Evolutionary conservation across 2,888 invertebrate genomes (phyloP), one percentile per base, ranked within the genome.

Genomic region (Epicampocera succincta): DNA sequence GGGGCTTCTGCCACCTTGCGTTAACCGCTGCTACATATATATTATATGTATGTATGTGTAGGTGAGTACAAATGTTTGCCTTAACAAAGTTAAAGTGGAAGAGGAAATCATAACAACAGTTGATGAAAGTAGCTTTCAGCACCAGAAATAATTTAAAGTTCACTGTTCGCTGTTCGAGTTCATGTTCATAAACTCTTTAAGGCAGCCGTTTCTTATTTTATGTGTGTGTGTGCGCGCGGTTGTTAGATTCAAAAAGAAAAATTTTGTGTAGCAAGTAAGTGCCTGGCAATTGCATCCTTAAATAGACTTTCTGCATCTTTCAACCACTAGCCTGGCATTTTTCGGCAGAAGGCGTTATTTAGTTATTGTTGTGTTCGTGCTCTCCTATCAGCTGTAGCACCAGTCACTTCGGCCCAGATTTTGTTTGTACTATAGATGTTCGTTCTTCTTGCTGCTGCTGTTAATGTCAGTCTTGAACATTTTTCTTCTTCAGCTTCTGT

Each of bases 251-350:
- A 61, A 38, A 52, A 54, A 61, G 33, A 52, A 54, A 61, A 69
- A 61, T 61, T 69, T 76, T 40, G 25, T 54, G 78, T 61, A 68
- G 66, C 78, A 78, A 78, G 52, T 60, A 52, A 52, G 50, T 66
- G 66, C 52, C 78, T 60, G 38, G 50, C 25, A 60, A 78, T 44
- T 58, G 72, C 65, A 78, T 78, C 72, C 78, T 72, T 72, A 66
- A 78, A 78, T 72, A 72, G 72, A 78, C 78, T 58, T 60, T 72
- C 65, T 72, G 58, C 66, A 78, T 78, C 29, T 65, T 78, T 60
- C 50, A 71, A 21, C 44, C 17, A 69, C 54, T 73, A 25, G 33
- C 42, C 68, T 60, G 76, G 72, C 38, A 72, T 42, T 78, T 75
- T 78, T 78, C 25, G 72, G 65, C 60, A 79, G 52, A 60, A 68